Evolutionary conservation across 2,888 invertebrate species (phyloP).

Genomic region (Apamea sordens): DNA sequence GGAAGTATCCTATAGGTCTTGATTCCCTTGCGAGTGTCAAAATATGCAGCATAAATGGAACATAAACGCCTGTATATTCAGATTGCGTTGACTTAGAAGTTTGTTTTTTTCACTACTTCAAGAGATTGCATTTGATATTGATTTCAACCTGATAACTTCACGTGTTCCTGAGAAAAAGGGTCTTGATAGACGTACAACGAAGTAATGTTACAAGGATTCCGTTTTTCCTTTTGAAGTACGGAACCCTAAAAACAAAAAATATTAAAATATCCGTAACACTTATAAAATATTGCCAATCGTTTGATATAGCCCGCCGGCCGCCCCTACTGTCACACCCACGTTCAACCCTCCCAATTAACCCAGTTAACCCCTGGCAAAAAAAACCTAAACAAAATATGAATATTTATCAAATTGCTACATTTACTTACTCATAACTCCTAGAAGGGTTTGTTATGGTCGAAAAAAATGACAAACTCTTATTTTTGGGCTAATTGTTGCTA

Average conservation of each 20-base stretch:
- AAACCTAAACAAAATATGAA: conserved; percentile 13
- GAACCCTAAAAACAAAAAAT: neutral
- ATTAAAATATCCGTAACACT: neutral
- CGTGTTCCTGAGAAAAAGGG: too few relatives aligned
- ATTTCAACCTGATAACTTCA: too few relatives aligned
- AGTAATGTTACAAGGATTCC: too few relatives aligned
- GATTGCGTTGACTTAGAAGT: too few relatives aligned
- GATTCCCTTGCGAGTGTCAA: too few relatives aligned
- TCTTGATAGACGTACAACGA: too few relatives aligned
- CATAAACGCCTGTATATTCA: too few relatives aligned
- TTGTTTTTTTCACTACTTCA: too few relatives aligned
- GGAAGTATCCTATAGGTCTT: too few relatives aligned
- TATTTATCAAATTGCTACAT: conserved; percentile 24
- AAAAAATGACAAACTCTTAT: neutral
- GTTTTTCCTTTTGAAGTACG: too few relatives aligned
- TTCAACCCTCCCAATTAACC: conserved; percentile 9
- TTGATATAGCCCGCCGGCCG: conserved; percentile 10
- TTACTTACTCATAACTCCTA: neutral
- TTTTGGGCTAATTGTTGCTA: neutral
- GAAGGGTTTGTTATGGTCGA: neutral
- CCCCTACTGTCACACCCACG: conserved; percentile 35
- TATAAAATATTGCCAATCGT: conserved; percentile 37
- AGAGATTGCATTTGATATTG: too few relatives aligned
- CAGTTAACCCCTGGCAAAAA: conserved; percentile 8
- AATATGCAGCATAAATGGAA: too few relatives aligned